Conservation (phyloP, 2,113 vertebrate genomes). For the Speoplatyrhinus poulsoni region DNA sequence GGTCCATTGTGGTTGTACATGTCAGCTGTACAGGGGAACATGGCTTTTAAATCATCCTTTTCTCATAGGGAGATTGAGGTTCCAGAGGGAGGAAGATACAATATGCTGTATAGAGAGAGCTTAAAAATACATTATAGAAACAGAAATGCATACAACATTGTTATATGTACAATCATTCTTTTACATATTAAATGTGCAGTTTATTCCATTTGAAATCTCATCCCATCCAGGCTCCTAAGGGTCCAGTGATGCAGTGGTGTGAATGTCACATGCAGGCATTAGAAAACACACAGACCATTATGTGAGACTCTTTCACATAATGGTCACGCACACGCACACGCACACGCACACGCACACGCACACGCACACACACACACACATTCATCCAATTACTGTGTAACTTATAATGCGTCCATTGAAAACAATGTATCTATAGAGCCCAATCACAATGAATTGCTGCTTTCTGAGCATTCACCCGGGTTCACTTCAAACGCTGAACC, state of each 20-base stretch:
- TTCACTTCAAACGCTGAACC: slow-evolving; percentile 36
- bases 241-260: slow-evolving; percentile 22
- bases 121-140: slow-evolving; percentile 6
- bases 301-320: not conserved
- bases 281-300: not conserved
- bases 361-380: slow-evolving; percentile 9
- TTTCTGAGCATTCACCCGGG: slow-evolving; percentile 47
- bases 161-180: not conserved
- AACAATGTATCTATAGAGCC: slow-evolving; percentile 12
- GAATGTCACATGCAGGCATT: slow-evolving; percentile 28
- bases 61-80: not conserved
- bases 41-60: no score
- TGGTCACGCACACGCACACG: slow-evolving; percentile 1
- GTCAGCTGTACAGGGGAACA: no score
- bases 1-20: not conserved
- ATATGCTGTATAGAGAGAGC: not conserved
- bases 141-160: not conserved
- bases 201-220: slow-evolving; percentile 18
- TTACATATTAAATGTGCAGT: slow-evolving; percentile 3
- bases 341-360: slow-evolving; percentile 14
- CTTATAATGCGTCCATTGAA: not conserved
- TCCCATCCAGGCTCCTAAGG: slow-evolving; percentile 3
- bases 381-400: no score
- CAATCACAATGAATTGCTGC: slow-evolving; percentile 50
- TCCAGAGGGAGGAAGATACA: slow-evolving; percentile 1